These are phyloP conservation scores for Mesoclemmys tuberculata DNA, from an alignment of 2,113 vertebrate species.

Conservation along the genomic window DNA sequence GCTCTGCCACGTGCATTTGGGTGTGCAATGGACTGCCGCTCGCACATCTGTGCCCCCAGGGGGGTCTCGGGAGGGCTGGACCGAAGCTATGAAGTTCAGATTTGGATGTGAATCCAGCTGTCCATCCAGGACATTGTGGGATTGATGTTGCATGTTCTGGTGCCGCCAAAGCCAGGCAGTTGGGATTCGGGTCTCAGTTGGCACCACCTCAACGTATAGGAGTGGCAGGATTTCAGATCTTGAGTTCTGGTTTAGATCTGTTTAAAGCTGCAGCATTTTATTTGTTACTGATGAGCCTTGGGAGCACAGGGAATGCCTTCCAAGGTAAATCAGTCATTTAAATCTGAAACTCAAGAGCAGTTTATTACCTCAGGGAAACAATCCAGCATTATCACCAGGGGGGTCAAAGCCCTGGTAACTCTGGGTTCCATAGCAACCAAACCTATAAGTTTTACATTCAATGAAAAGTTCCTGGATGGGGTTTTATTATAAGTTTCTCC, in stretches of 20 bases:
- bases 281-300: neutral
- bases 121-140: neutral
- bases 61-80: neutral
- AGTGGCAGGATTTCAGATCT: neutral
- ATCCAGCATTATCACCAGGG: too few relatives aligned
- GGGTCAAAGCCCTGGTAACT: neutral
- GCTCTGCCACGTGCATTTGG: neutral
- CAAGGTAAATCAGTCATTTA: neutral
- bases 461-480: neutral
- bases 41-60: neutral
- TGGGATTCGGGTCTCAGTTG: accelerated
- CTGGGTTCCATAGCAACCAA: neutral
- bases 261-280: neutral
- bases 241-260: neutral
- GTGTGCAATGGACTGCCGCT: neutral
- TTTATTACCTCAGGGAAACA: too few relatives aligned
- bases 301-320: neutral
- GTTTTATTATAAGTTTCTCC: neutral
- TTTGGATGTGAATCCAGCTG: accelerated
- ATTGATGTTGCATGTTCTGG: accelerated
- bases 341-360: accelerated
- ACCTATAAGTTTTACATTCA: neutral
- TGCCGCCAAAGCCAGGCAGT: neutral
- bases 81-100: accelerated
- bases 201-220: accelerated